Base-by-base conservation (phyloP, 2,113 vertebrate species). In the Ptychochromis oligacanthus region DNA sequence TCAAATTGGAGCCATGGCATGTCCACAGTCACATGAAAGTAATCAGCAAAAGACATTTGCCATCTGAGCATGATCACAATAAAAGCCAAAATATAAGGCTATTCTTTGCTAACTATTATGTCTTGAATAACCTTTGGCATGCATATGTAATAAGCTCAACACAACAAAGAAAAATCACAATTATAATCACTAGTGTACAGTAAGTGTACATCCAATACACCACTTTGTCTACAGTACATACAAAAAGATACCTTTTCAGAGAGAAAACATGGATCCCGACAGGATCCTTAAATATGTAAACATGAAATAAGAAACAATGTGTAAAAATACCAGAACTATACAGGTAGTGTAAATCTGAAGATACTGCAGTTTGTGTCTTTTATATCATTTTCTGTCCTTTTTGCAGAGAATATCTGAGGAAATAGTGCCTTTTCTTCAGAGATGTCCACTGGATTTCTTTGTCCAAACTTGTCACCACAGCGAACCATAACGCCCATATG, bases 251-350 rank as follows among this genome's bases (percentile, higher is more conserved):
- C 11, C 1, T 2, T 49, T 80, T 18, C 65, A 57, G 57, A 91
- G 76, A 91, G 56, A 81, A 78, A 88, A 81, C 75, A 82, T 54
- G 57, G 87, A 87, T 81, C 83, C n/a, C 3, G 2, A 55, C 22
- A 26, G 60, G 84, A 79, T 79, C 65, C 65, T 78, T 61, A 60
- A 85, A 87, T 88, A 92, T 87, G 82, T 90, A 88, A 90, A 92
- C 76, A 76, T 17, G 55, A 91, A 91, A 91, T 91, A 88, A 85
- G 84, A 86, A 89, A 91, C 0, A 74, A 28, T 76, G 70, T 88
- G 86, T 83, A 93, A 92, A 93, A 93, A 92, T 83, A 82, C 28
- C 79, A 62, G 75, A 79, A 38, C 22, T 65, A 14, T 82, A 65
- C 88, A 92, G 60, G 38, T 38, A 22, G 49, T 54, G 75, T 1